phyloP scores from a whole-genome alignment of 2,113 vertebrate species.

The Centropus bengalensis region DNA sequence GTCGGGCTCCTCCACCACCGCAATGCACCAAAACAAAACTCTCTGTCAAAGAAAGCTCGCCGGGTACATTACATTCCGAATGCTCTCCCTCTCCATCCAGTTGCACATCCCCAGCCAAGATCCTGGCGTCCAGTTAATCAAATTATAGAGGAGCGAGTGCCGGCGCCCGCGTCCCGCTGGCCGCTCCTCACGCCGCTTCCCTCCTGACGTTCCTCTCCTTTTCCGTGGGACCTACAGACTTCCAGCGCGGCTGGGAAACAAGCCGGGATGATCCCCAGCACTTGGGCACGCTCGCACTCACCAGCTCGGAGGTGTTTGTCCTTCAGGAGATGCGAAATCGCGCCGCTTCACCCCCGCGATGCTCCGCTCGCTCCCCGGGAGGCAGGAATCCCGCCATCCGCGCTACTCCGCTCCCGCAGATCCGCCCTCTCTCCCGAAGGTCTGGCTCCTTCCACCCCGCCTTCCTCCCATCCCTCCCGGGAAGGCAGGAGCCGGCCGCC shows the following conservation, averaged over 20 bases:
- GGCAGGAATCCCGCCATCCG: slow-evolving; percentile 53
- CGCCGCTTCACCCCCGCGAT: neutral
- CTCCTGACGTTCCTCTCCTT: neutral
- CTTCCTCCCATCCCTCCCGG: neutral
- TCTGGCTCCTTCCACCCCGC: neutral
- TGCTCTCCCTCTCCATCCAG: neutral
- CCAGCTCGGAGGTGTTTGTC: neutral
- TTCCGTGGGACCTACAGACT: neutral
- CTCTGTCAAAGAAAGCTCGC: neutral
- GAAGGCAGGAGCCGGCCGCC: neutral
- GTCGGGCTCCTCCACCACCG: neutral
- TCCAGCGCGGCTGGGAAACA: neutral
- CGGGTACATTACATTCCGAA: neutral
- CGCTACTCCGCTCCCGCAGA: neutral
- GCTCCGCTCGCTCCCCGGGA: neutral
- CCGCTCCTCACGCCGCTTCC: neutral
- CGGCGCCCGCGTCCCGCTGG: neutral
- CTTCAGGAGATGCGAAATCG: neutral
- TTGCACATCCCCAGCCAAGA: neutral
- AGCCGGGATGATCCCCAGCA: fast-evolving
- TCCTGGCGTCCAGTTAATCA: neutral
- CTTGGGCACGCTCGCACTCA: neutral
- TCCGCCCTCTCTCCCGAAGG: slow-evolving; percentile 5
- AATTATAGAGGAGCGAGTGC: neutral
- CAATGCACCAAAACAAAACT: neutral